phyloP scores from a whole-genome alignment of 2,113 vertebrate genomes.

The Garra rufa region DNA sequence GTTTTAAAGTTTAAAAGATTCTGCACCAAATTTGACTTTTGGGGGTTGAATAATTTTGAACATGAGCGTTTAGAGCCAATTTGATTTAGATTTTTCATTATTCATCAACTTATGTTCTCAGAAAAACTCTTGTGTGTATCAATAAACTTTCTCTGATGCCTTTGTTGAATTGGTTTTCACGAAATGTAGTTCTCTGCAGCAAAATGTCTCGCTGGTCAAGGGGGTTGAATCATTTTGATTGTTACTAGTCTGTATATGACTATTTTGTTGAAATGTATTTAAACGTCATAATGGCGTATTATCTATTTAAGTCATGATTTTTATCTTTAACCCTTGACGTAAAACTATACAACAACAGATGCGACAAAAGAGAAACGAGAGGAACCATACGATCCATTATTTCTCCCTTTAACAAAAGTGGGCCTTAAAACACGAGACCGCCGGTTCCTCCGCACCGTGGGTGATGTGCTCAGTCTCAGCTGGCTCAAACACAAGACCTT shows the following conservation, averaged over 20 bases:
- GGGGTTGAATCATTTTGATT: too few relatives aligned
- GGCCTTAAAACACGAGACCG: background rate
- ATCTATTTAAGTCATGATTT: background rate
- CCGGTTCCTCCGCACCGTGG: background rate
- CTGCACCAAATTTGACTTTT: too few relatives aligned
- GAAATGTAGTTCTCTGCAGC: too few relatives aligned
- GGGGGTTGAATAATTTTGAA: too few relatives aligned
- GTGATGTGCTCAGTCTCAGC: background rate
- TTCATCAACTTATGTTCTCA: too few relatives aligned
- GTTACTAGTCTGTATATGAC: background rate
- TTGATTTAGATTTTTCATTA: too few relatives aligned
- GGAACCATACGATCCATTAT: background rate
- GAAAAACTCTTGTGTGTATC: too few relatives aligned
- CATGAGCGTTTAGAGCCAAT: too few relatives aligned
- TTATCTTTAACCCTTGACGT: background rate
- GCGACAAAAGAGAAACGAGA: background rate
- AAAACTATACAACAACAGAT: background rate
- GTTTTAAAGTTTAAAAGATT: too few relatives aligned
- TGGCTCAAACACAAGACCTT: constrained; percentile 10
- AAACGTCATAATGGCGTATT: background rate
- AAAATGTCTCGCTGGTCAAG: too few relatives aligned
- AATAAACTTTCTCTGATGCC: too few relatives aligned
- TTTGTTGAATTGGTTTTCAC: too few relatives aligned
- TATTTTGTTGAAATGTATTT: background rate
- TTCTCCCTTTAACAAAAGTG: background rate